Conservation (phyloP, 2,888 invertebrate species). For the Lacanobia wlatinum region DNA sequence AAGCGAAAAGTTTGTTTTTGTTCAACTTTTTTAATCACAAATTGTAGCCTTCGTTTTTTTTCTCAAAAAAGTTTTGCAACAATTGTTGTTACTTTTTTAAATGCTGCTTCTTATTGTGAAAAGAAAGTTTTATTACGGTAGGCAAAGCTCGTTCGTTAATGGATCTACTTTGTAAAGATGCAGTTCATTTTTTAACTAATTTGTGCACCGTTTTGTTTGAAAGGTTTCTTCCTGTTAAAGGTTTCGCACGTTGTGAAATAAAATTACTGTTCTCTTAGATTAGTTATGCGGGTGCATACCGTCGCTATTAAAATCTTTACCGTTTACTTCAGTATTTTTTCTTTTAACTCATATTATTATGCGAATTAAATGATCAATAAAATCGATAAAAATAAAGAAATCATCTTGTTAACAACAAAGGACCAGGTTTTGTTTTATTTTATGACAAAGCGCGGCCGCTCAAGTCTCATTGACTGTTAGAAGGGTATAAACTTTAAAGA, state of each 20-base stretch:
- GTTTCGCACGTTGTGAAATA: conserved; percentile 12
- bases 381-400: conserved; percentile 14
- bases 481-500: conserved; percentile 8
- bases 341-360: not conserved
- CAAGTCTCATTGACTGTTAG: conserved; percentile 24
- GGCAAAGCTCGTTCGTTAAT: conserved; percentile 26
- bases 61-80: conserved; percentile 49
- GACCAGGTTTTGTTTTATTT: conserved; percentile 7
- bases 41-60: conserved; percentile 27
- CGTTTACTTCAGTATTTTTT: not conserved
- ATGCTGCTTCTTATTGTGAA: conserved; percentile 44
- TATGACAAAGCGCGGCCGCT: conserved; percentile 15
- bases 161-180: conserved; percentile 39
- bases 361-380: conserved; percentile 5
- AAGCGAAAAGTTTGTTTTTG: conserved; percentile 33
- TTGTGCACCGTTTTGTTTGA: conserved; percentile 26
- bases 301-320: not conserved
- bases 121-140: conserved; percentile 67
- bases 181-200: conserved; percentile 31
- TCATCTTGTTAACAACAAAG: conserved; percentile 4
- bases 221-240: not conserved
- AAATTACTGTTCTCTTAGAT: not conserved
- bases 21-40: conserved; percentile 15
- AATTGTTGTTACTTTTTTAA: conserved; percentile 45
- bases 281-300: too few relatives aligned